Evolutionary conservation across 64 coral and sea anemone genomes (phyloP).

Genomic region (Acropora tenuis): DNA sequence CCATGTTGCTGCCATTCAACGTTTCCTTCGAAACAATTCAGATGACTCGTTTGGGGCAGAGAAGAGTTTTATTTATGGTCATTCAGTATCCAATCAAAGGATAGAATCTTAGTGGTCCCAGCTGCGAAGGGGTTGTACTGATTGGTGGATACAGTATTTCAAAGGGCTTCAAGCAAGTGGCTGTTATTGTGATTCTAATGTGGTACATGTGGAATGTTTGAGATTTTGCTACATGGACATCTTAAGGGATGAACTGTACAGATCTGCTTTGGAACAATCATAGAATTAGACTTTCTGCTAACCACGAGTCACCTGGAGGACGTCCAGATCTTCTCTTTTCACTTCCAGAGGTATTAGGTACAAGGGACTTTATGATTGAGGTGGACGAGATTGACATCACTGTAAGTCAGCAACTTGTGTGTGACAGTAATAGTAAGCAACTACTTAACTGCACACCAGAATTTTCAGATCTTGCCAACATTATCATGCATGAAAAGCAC

Average conservation of each 20-base stretch:
- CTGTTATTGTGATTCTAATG: slow-evolving; percentile 16
- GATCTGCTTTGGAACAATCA: slow-evolving; percentile 65
- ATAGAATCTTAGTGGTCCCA: not conserved
- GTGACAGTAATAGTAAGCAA: not conserved
- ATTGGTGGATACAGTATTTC: slow-evolving; percentile 25
- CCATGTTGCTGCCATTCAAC: not conserved
- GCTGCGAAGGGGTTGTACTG: slow-evolving; percentile 27
- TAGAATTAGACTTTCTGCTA: slow-evolving; percentile 47
- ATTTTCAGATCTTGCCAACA: not conserved
- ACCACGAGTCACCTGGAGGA: slow-evolving; percentile 47
- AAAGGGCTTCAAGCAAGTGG: slow-evolving; percentile 12
- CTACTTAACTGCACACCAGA: not conserved
- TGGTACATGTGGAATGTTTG: slow-evolving; percentile 48
- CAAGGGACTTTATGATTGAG: not conserved
- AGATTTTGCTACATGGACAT: slow-evolving; percentile 62
- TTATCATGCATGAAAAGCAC: not conserved
- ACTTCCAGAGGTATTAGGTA: not conserved
- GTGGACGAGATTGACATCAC: not conserved
- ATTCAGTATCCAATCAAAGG: not conserved
- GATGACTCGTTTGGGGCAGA: not conserved
- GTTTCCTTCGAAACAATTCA: not conserved
- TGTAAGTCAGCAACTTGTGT: not conserved
- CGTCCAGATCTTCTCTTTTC: not conserved
- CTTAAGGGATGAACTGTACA: slow-evolving; percentile 54
- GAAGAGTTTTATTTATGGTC: slow-evolving; percentile 22